Conservation (phyloP, 53 echinoderm and acorn worm species). For the Temnopleurus reevesii region DNA sequence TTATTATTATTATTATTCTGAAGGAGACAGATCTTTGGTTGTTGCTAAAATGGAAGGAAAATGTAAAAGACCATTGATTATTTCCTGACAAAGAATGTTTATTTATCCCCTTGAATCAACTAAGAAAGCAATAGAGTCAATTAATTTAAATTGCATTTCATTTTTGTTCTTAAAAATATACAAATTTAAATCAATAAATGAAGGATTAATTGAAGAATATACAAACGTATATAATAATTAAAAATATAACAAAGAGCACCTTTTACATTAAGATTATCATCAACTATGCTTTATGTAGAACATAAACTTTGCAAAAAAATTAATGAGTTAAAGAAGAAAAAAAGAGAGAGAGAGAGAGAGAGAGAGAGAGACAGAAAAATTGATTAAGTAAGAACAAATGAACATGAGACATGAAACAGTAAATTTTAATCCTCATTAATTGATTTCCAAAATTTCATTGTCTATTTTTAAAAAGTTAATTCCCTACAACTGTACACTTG, state of each 20-base stretch:
- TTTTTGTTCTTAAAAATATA: neutral
- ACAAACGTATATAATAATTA: too few relatives aligned
- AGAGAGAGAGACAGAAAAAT: neutral
- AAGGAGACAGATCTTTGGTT: constrained; percentile 50
- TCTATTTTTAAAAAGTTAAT: neutral
- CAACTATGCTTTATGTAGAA: too few relatives aligned
- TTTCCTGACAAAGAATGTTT: neutral
- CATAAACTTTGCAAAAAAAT: too few relatives aligned
- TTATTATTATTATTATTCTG: too few relatives aligned
- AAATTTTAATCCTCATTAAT: neutral
- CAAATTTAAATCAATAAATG: neutral
- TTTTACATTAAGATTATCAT: too few relatives aligned
- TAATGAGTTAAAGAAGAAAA: too few relatives aligned
- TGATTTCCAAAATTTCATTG: neutral
- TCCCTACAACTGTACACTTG: too few relatives aligned
- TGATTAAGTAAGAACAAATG: too few relatives aligned
- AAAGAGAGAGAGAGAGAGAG: neutral
- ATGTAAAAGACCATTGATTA: neutral
- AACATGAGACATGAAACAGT: neutral
- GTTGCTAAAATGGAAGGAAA: constrained; percentile 45
- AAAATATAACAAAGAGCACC: too few relatives aligned
- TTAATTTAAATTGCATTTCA: neutral
- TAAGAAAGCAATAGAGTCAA: neutral
- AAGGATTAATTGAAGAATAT: too few relatives aligned
- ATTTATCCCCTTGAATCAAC: neutral